phyloP scores from a whole-genome alignment of 2,888 invertebrate species.

The Lycia hirtaria region DNA sequence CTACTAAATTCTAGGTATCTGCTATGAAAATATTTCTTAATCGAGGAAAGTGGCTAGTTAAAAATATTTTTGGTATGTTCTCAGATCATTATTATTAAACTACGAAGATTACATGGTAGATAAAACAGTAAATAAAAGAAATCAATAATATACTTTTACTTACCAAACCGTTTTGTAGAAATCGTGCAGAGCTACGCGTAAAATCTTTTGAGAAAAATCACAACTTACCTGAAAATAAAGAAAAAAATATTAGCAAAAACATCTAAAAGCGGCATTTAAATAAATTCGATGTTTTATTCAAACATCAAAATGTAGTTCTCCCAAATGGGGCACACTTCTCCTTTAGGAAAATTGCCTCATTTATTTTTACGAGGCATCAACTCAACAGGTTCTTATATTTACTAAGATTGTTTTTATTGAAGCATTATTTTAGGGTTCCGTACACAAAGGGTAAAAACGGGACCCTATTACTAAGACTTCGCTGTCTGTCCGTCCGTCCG shows the following conservation, averaged over 20 bases:
- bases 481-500: too few species aligned
- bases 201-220: background rate
- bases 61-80: too few species aligned
- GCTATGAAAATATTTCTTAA: too few species aligned
- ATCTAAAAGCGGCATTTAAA: background rate
- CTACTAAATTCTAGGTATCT: too few species aligned
- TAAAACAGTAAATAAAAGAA: too few species aligned
- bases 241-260: background rate
- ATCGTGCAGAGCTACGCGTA: background rate
- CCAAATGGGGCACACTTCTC: background rate
- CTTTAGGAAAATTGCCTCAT: background rate
- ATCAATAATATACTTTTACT: too few species aligned
- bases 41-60: too few species aligned
- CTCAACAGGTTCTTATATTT: background rate
- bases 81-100: too few species aligned
- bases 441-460: too few species aligned
- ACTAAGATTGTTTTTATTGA: background rate
- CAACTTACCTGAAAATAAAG: slow-evolving; percentile 7
- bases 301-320: background rate
- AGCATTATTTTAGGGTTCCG: too few species aligned
- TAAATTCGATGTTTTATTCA: background rate
- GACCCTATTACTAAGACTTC: too few species aligned
- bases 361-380: background rate
- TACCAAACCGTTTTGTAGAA: background rate
- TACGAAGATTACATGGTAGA: too few species aligned